Evolutionary conservation across 2,888 invertebrate genomes (phyloP), one percentile per base, ranked within the genome.

Genomic region (Tetheella fluctuosa): DNA sequence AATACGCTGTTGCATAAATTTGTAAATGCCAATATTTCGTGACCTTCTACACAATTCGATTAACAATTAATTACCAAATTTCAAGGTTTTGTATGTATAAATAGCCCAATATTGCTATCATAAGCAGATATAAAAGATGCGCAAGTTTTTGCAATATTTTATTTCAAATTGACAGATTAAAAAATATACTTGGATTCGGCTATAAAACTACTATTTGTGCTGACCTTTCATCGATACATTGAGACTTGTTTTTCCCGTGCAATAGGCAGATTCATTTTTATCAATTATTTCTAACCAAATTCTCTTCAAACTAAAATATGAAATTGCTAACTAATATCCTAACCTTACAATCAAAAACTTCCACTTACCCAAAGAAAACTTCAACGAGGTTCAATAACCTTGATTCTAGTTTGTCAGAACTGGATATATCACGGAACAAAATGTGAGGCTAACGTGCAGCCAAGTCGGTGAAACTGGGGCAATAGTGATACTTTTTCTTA

Each of bases 401-500:
- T 48, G 48, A 2, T 20, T 48, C 20, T 48, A 1, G 48, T 48
- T 1, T 8, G 30, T 42, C 48, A 20, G 55, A 34, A 34, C 55
- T 34, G 37, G 20, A 34, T 55, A 55, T 55, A 55, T 55, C 55
- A 55, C 55, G 55, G 55, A 55, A 55, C 55, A 55, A 34, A 55
- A 55, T 55, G 34, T 23, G 34, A 55, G 55, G 34, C 55, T 34
- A 55, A 34, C 34, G 30, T 57, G 62, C 28, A 64, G 61, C 60
- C 62, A 63, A 66, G 64, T 62, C 30, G 54, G 71, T 69, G 71
- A 76, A 78, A 79, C 78, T 76, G 55, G 76, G 78, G 62, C 80
- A 72, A 64, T 71, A 64, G 65, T 69, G 60, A 61, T 64, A 58
- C 59, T 64, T 70, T 71, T 72, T 73, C 77, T 80, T 79, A 74